Base-by-base conservation (phyloP, 2,797 vertebrate species). In the Thamnophis elegans region DNA sequence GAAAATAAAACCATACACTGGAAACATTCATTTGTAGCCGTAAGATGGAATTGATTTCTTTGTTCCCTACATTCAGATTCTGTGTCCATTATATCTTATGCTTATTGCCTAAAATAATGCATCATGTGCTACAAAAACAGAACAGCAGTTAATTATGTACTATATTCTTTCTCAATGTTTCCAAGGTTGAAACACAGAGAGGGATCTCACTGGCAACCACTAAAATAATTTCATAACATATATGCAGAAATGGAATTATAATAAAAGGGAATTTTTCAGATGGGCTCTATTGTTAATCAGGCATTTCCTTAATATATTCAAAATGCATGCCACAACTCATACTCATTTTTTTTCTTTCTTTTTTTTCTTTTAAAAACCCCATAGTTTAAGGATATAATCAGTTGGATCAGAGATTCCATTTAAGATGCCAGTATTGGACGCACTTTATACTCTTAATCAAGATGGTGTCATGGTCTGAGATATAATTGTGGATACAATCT, bases 171-270 rank as follows among this genome's bases (percentile, higher is more conserved):
- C 13, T 65, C 86, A 90, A 51, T 26, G 5, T 28, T 94, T 93
- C 90, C 42, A 4, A 87, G 55, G 56, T 60, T 94, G 93, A 92
- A 73, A 90, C 25, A 91, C 90, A 92, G 96, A 92, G 94, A 92
- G 89, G 91, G 54, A 92, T 86, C 91, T 94, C 91, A 93, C 94
- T 91, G 92, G 91, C 90, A 94, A 94, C 93, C 36, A 88, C 92
- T 54, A 85, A 92, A 94, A 94, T n/a, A 60, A 93, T 91, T 91
- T 91, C 65, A 92, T 89, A 94, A 65, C 91, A 12, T 94, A 90
- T 53, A 93, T 95, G 51, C 47, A 91, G 53, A 68, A 94, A 92
- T 47, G 91, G 36, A 93, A 59, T 92, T 94, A 87, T 18, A 89
- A 94, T 94, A 94, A 90, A 90, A 93, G 20, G 86, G 95, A 78